These are phyloP conservation scores for Himalopsyche anomala DNA, from an alignment of 2,888 invertebrate species.

Conservation along the genomic window DNA sequence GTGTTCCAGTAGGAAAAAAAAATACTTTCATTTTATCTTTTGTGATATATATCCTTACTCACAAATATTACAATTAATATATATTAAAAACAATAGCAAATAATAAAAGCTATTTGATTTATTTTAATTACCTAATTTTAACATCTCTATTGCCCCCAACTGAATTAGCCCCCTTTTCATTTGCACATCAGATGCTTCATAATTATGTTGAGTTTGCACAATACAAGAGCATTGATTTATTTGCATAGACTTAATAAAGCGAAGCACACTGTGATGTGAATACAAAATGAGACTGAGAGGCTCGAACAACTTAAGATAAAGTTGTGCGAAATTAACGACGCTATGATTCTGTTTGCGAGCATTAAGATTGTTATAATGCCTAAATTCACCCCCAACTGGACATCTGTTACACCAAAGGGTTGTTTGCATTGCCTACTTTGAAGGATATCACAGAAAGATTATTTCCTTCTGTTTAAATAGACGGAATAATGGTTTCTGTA, in stretches of 20 bases:
- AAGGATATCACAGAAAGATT: neutral
- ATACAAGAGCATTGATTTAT: constrained; percentile 15
- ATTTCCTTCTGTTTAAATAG: neutral
- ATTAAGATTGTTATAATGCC: constrained; percentile 41
- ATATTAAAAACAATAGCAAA: no score
- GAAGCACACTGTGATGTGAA: neutral
- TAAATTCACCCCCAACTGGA: constrained; percentile 32
- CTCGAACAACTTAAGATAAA: neutral
- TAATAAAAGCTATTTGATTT: no score
- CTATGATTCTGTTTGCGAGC: constrained; percentile 35
- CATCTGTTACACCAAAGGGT: constrained; percentile 31
- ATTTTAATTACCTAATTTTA: no score
- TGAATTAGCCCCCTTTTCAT: no score
- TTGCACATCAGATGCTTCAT: no score
- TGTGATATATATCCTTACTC: no score
- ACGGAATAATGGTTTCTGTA: neutral
- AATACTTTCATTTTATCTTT: no score
- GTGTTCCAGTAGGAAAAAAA: no score
- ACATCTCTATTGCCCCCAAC: no score
- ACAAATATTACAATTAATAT: no score
- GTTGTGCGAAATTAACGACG: constrained; percentile 35
- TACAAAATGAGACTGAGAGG: constrained; percentile 16
- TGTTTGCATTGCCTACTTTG: constrained; percentile 11
- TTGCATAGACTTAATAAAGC: neutral
- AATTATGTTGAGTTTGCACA: neutral